These are phyloP conservation scores for Epizoanthus fatuus DNA, from an alignment of 92 coral and sea anemone species.

Conservation along the genomic window DNA sequence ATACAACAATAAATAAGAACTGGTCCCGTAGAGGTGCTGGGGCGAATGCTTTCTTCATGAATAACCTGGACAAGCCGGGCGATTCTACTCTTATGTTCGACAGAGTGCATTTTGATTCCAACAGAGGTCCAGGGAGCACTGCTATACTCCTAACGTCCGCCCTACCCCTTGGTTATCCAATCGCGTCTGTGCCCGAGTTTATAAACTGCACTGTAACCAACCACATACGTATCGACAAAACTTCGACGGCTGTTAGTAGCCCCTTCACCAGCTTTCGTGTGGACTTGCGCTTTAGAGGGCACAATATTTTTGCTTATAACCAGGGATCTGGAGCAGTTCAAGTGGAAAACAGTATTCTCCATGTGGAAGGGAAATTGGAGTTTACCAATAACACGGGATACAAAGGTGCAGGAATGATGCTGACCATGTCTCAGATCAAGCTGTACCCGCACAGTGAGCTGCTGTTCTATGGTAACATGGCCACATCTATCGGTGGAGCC, in stretches of 20 bases:
- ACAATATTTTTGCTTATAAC: slow-evolving; percentile 73
- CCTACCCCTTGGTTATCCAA: slow-evolving; percentile 75
- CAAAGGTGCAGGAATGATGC: slow-evolving; percentile 80
- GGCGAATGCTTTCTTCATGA: slow-evolving; percentile 62
- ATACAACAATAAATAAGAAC: slow-evolving; percentile 70
- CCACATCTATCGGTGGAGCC: slow-evolving; percentile 86
- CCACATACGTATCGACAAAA: slow-evolving; percentile 46
- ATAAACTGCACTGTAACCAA: slow-evolving; percentile 73
- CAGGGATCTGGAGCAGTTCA: slow-evolving; percentile 84
- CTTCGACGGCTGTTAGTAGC: slow-evolving; percentile 26
- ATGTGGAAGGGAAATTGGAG: slow-evolving; percentile 76
- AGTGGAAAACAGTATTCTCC: slow-evolving; percentile 68
- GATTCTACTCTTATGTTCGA: slow-evolving; percentile 64
- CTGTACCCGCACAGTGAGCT: slow-evolving; percentile 85
- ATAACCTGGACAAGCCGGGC: slow-evolving; percentile 22
- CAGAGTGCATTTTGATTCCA: slow-evolving; percentile 51
- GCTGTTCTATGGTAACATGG: slow-evolving; percentile 71
- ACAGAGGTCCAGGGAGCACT: slow-evolving; percentile 74
- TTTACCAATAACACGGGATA: slow-evolving; percentile 75
- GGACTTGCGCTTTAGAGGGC: slow-evolving; percentile 67
- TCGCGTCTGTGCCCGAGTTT: slow-evolving; percentile 73
- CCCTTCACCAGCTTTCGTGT: slow-evolving; percentile 88
- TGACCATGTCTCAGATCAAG: slow-evolving; percentile 83
- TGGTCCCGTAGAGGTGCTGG: slow-evolving; percentile 90
- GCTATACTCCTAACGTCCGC: slow-evolving; percentile 83